Percentiles rank a stretch among this genome's conserved stretches.
Conservation (phyloP, 2,797 vertebrate genomes). For the Glyptemys insculpta region DNA sequence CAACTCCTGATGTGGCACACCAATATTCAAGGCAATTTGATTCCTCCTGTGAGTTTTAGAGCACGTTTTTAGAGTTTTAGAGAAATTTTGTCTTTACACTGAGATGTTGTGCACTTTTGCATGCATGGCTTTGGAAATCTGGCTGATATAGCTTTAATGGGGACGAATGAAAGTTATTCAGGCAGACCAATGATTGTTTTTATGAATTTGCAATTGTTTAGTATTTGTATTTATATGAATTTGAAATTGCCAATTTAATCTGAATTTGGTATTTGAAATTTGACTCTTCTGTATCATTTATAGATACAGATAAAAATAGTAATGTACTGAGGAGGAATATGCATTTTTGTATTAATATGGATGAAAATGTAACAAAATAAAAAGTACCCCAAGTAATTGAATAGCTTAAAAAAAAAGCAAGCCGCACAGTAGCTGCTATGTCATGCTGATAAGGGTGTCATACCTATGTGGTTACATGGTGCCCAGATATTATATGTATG, state of each 20-base stretch:
- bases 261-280: background rate
- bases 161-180: background rate
- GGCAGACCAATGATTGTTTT: background rate
- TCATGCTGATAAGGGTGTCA: background rate
- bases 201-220: background rate
- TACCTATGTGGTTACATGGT: background rate
- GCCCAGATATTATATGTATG: fast-evolving
- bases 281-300: fast-evolving
- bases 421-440: background rate
- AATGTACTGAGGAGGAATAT: background rate
- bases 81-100: background rate
- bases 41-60: background rate
- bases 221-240: background rate
- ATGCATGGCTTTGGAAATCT: background rate
- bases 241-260: background rate
- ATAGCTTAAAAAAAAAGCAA: background rate
- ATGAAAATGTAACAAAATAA: background rate
- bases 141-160: background rate
- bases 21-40: background rate
- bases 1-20: background rate
- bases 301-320: background rate
- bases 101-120: background rate
- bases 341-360: background rate
- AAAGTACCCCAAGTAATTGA: background rate
- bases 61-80: background rate